These are phyloP conservation scores for Carterocephalus palaemon DNA, from an alignment of 2,888 invertebrate species.

Conservation along the genomic window DNA sequence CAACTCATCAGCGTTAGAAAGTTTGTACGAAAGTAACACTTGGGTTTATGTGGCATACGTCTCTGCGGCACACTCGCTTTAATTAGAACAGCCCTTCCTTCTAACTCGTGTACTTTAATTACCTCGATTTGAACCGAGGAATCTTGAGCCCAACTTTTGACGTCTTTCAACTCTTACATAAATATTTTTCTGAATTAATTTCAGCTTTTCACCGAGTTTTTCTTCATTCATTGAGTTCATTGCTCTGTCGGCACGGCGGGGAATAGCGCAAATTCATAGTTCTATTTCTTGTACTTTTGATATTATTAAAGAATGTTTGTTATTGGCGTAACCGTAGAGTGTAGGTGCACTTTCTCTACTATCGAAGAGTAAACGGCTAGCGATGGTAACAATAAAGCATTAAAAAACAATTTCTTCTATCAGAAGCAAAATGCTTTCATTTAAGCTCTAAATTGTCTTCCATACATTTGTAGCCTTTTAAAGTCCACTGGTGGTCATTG, in stretches of 20 bases:
- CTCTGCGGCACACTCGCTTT: constrained; percentile 51
- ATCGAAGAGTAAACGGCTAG: too few relatives aligned
- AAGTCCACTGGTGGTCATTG: too few relatives aligned
- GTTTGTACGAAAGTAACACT: constrained; percentile 46
- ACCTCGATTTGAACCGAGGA: constrained; percentile 40
- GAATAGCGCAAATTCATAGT: constrained; percentile 5
- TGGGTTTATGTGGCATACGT: constrained; percentile 47
- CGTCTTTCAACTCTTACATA: constrained; percentile 3
- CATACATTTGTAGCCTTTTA: too few relatives aligned
- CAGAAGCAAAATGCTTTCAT: too few relatives aligned
- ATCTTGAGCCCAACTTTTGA: constrained; percentile 18
- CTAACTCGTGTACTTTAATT: constrained; percentile 44
- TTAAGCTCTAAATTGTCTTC: too few relatives aligned
- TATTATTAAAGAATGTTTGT: constrained; percentile 45
- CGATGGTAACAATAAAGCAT: too few relatives aligned
- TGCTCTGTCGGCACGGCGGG: not conserved
- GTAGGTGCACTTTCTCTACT: constrained; percentile 45
- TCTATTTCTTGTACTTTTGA: constrained; percentile 1
- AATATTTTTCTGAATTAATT: constrained; percentile 4
- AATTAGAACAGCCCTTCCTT: constrained; percentile 51
- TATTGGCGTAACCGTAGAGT: constrained; percentile 44
- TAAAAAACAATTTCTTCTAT: too few relatives aligned
- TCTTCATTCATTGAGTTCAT: constrained; percentile 4
- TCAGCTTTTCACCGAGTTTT: constrained; percentile 2
- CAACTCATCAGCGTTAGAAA: constrained; percentile 69